A percentile compares a stretch with the other conserved stretches of the same genome.
Evolutionary conservation across 2,888 invertebrate genomes (phyloP).

Genomic region (Tetranychus piercei): DNA sequence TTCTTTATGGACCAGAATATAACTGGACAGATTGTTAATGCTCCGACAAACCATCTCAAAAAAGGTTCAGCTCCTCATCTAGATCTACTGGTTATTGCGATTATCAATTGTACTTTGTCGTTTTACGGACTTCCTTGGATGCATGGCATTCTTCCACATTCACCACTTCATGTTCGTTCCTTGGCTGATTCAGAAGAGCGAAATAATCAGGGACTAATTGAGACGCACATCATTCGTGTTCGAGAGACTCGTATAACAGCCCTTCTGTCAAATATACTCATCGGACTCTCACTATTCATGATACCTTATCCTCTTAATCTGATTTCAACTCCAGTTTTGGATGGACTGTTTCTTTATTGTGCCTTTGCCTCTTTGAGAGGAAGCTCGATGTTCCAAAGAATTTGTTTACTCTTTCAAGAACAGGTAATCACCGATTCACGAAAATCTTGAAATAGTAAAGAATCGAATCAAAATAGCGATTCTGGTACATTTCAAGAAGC

Average conservation of each 20-base stretch:
- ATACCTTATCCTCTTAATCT: constrained; percentile 34
- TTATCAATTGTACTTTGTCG: constrained; percentile 40
- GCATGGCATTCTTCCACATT: constrained; percentile 43
- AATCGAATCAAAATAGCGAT: neutral
- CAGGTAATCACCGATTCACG: neutral
- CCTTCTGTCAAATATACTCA: constrained; percentile 36
- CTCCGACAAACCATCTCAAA: constrained; percentile 40
- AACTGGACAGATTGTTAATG: constrained; percentile 41
- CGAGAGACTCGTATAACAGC: constrained; percentile 38
- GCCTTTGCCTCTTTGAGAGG: constrained; percentile 37
- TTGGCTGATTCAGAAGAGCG: constrained; percentile 42
- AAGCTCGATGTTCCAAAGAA: constrained; percentile 38
- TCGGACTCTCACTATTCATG: constrained; percentile 36
- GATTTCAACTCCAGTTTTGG: constrained; percentile 36
- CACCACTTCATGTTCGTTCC: constrained; percentile 41
- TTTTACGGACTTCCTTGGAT: constrained; percentile 41
- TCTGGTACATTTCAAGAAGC: neutral
- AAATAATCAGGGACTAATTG: constrained; percentile 41
- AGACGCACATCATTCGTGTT: constrained; percentile 31
- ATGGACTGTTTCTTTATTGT: constrained; percentile 38
- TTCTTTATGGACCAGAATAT: constrained; percentile 47
- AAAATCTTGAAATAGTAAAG: neutral
- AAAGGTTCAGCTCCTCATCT: constrained; percentile 41
- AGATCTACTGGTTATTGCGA: constrained; percentile 31
- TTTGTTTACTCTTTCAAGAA: constrained; percentile 36